Base-by-base conservation (phyloP, 2,888 invertebrate species). In the Leuctra nigra region DNA sequence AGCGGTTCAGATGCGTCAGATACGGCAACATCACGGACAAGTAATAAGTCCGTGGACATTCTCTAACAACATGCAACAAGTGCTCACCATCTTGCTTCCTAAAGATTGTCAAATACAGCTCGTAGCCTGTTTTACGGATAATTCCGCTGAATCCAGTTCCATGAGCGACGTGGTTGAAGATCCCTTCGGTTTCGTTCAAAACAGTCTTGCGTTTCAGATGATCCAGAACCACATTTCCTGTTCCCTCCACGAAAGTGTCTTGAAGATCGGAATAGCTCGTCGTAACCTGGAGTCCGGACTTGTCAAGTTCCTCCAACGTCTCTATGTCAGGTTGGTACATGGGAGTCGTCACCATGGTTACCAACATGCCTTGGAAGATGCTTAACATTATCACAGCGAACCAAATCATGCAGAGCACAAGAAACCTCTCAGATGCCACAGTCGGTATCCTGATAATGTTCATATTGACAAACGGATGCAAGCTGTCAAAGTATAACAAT, bases 261-360 rank as follows among this genome's bases (percentile, higher is more conserved):
- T 16, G 14, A n/a, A 56, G 39, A 54, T 67, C 68, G 7, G 58
- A 61, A 1, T 72, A 70, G 1, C 66, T 66, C 0, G 72, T 72
- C 1, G 65, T 62, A 25, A 78, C 72, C 1, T 60, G 63, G n/a
- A 76, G 62, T 6, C 70, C 69, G 6, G 72, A 71, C 9, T 69
- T 61, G 55, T 74, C 72, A 36, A 78, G 61, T 25, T 73, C 68
- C 36, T 68, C 64, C 11, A 77, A 61, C 4, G 69, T 73, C 39
- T 73, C 63, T 13, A 78, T 73, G 41, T 77, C 73, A 1, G 69
- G 66, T 61, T 72, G 75, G 64, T 72, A 73, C 11, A 69, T 68
- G 24, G 68, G 68, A 14, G 68, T 70, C 23, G 72, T 71, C 59
- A 72, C 74, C 2, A 73, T 72, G 36, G 69, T 72, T 36, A 74